Base-by-base conservation (phyloP, 2,888 invertebrate genomes). In the Amphipoea oculea region DNA sequence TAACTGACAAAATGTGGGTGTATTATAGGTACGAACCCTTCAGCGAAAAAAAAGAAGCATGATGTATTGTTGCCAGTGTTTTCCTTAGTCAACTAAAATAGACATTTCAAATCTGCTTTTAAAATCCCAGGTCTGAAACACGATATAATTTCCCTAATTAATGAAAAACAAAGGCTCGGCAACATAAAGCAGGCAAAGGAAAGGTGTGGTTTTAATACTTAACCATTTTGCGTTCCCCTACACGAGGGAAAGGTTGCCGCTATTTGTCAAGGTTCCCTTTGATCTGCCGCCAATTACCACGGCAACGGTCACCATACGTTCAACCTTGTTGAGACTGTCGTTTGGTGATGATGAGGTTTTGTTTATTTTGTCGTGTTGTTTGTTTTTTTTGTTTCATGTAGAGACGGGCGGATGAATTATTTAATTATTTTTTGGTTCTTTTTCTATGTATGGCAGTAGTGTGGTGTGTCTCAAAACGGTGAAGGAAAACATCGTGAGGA, bases 201-300 rank as follows among this genome's bases (percentile, higher is more conserved):
- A 85, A 85, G 82, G 82, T 85, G 84, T 71, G 84, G 84, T 86
- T 84, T 84, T 78, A 74, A 84, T 84, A 78, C 78, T 78, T 76
- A 78, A 87, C 85, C 73, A 65, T 87, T 85, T 85, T 68, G 72
- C 57, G 81, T 67, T 79, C 65, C 78, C 79, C 79, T 48, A 68
- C 79, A 78, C 75, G 36, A 83, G 62, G 65, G 45, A 82, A 82
- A 85, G 82, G 89, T 83, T 73, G 60, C 69, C 73, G 72, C 54
- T 77, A 79, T 87, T 85, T 84, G 86, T 83, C 84, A 86, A 86
- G 85, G 88, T 66, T 71, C 72, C 40, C 87, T 90, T 90, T 90
- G 90, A 90, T 87, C 86, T 86, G 81, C 83, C 78, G 86, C 81
- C 86, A 89, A 89, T 90, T 88, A 78, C 83, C 85, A 76, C 62